A percentile compares a stretch with the other conserved stretches of the same genome.
Conservation (phyloP, 1,140 invertebrate genomes). For the Stegodyphus dumicola region DNA sequence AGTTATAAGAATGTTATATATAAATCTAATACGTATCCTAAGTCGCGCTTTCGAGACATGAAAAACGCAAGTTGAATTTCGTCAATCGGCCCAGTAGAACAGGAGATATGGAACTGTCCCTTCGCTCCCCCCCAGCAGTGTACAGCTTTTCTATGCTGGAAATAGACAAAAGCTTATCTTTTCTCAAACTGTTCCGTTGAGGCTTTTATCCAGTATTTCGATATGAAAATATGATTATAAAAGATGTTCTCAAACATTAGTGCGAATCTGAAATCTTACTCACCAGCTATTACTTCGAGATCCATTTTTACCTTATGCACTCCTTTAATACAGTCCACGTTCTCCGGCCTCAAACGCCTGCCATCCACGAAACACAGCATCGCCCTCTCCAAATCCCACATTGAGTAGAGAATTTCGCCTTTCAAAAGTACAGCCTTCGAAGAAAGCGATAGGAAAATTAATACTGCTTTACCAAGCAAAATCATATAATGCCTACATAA, state of each 20-base stretch:
- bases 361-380: conserved; percentile 51
- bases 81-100: too few species aligned
- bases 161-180: background rate
- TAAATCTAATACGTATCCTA: too few species aligned
- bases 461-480: background rate
- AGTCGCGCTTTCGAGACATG: too few species aligned
- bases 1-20: too few species aligned
- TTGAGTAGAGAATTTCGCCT: conserved; percentile 32
- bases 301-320: conserved; percentile 48
- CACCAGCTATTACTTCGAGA: conserved; percentile 48
- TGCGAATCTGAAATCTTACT: background rate
- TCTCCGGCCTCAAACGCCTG: conserved; percentile 16
- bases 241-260: too few species aligned
- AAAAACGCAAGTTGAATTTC: too few species aligned
- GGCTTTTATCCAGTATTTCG: background rate
- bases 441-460: background rate
- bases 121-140: too few species aligned
- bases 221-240: background rate
- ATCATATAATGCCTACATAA: background rate
- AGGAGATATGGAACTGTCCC: too few species aligned
- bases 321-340: conserved; percentile 21
- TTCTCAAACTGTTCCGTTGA: background rate
- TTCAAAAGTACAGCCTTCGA: conserved; percentile 32
- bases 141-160: background rate
- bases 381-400: conserved; percentile 40